Base-by-base conservation (phyloP, 1,140 invertebrate genomes). In the Schlechtendalia chinensis region DNA sequence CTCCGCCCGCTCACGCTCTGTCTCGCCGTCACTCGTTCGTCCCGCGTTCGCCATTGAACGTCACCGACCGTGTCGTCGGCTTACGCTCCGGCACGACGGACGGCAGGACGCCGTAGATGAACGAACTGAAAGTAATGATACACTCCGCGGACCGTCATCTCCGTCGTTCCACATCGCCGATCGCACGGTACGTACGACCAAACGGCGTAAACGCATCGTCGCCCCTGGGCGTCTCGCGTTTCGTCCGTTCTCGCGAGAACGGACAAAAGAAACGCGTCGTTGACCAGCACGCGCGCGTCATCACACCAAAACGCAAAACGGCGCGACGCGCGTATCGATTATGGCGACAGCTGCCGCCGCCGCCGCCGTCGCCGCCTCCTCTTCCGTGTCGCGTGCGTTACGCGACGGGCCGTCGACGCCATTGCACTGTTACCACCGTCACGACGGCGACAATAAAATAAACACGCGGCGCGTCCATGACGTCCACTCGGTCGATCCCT, bases 311-410 rank as follows among this genome's bases (percentile, higher is more conserved):
- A n/a, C n/a, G n/a, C n/a, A n/a, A n/a, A n/a, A n/a, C n/a, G n/a
- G n/a, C n/a, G n/a, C n/a, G n/a, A n/a, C n/a, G n/a, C 47, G 14
- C 6, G 14, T 69, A 69, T 50, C 45, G 67, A 69, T 69, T 50
- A 69, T 69, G 67, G 67, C 39, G 32, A 32, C 45, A 24, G 39
- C 12, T 24, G 67, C 45, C 22, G 22, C 16, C 39, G 14, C 63
- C 63, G 63, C 63, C 63, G 19, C 29, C 61, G 1, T 29, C 29
- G 8, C 17, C 10, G 17, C n/a, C n/a, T n/a, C n/a, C n/a, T n/a
- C n/a, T 24, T 10, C 6, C n/a, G 39, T 17, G n/a, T 14, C 8
- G 39, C 32, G 11, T 19, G 5, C 39, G 1, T 47, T 22, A 24
- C n/a, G n/a, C n/a, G 12, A 47, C 39, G n/a, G 65, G 12, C n/a